A percentile compares a stretch with the other conserved stretches of the same genome.
Conservation (phyloP, 1,140 invertebrate species). For the Calliphora vicina region DNA sequence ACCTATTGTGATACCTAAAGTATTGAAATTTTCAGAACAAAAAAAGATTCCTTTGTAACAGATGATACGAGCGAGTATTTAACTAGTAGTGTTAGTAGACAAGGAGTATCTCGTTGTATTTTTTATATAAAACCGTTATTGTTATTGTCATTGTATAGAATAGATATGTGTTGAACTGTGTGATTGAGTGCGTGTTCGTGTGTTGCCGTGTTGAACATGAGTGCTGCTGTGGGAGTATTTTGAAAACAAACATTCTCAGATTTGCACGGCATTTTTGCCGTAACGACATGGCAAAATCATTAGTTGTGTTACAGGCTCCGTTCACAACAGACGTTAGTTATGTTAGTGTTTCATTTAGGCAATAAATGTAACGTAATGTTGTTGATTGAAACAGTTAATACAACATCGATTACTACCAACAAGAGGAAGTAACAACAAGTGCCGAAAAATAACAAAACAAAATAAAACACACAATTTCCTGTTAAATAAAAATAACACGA, state of each 20-base stretch:
- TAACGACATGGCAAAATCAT: conserved; percentile 53
- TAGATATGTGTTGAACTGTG: not conserved
- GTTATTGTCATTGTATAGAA: not conserved
- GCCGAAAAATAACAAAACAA: not conserved
- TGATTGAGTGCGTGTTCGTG: not conserved
- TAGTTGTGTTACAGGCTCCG: conserved; percentile 63
- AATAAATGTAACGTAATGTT: conserved; percentile 28
- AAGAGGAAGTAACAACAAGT: conserved; percentile 26
- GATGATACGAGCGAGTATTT: not conserved
- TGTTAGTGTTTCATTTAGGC: not conserved
- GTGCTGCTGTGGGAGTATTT: not conserved
- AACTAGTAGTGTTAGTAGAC: not conserved
- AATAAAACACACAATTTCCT: not conserved
- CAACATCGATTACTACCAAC: not conserved
- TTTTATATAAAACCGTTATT: not conserved
- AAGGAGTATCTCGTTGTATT: not conserved
- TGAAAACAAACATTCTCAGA: not conserved
- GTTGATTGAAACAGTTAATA: not conserved
- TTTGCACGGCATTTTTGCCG: conserved; percentile 49
- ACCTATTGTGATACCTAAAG: not conserved
- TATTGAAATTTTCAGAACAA: not conserved
- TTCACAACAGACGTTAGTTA: conserved; percentile 57
- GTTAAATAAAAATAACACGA: conserved; percentile 5
- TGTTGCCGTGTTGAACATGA: not conserved
- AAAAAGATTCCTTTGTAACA: not conserved